phyloP scores from a whole-genome alignment of 2,797 vertebrate species.

The Lagorchestes hirsutus region DNA sequence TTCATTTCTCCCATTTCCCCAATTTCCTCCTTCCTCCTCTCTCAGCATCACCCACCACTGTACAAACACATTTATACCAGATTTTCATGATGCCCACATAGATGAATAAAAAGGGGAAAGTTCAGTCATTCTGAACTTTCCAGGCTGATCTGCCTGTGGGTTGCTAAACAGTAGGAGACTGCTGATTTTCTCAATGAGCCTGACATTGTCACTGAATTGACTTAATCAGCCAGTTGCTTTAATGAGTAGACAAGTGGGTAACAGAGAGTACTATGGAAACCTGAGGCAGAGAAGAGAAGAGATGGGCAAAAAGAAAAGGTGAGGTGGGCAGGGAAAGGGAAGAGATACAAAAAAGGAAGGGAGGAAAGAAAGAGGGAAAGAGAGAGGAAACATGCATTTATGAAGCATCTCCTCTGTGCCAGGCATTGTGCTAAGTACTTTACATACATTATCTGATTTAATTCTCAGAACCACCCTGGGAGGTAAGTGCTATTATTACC shows the following conservation, averaged over 20 bases:
- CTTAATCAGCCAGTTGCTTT: background rate
- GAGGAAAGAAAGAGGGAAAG: background rate
- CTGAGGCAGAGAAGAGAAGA: background rate
- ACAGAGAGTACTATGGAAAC: background rate
- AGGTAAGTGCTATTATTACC: background rate
- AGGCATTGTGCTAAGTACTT: background rate
- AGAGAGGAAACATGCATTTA: background rate
- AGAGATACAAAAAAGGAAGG: background rate
- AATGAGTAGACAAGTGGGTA: background rate
- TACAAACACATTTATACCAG: background rate
- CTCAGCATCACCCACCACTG: background rate
- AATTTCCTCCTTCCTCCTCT: background rate
- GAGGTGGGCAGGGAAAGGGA: background rate
- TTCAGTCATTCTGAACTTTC: background rate
- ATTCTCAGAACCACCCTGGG: background rate
- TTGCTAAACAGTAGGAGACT: background rate
- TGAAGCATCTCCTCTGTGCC: background rate
- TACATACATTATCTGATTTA: background rate
- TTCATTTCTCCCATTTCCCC: background rate
- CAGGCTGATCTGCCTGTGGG: background rate
- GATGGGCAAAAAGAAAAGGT: background rate
- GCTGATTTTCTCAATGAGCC: background rate
- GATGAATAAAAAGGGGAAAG: background rate
- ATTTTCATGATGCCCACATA: background rate
- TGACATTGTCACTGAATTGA: background rate